Percentiles rank a stretch among this genome's conserved stretches.
phyloP scores from a whole-genome alignment of 2,797 vertebrate species.

The Urocyon cinereoargenteus region DNA sequence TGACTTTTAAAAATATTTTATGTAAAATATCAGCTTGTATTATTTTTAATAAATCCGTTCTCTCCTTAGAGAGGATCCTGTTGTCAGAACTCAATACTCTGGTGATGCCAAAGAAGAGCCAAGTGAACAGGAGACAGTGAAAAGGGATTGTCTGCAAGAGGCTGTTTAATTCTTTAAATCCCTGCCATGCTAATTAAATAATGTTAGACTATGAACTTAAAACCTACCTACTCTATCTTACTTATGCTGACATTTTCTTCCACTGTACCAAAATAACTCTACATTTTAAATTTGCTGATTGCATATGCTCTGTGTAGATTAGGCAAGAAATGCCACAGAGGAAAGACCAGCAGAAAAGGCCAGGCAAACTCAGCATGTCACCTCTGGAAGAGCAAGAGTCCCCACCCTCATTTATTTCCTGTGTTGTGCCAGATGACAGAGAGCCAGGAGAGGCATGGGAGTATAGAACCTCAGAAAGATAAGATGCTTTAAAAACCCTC shows the following conservation, averaged over 20 bases:
- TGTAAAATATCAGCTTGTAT: not conserved
- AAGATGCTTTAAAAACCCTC: not conserved
- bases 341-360: constrained; percentile 54
- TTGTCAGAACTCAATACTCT: not conserved
- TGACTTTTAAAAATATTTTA: not conserved
- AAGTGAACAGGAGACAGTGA: not conserved
- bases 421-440: not conserved
- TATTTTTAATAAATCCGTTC: constrained; percentile 20
- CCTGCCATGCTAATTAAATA: constrained; percentile 64
- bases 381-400: constrained; percentile 1
- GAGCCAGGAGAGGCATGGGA: not conserved
- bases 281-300: constrained; percentile 59
- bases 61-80: constrained; percentile 46
- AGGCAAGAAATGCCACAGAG: constrained; percentile 33
- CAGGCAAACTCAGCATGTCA: not conserved
- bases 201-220: constrained; percentile 64
- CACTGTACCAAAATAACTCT: constrained; percentile 62
- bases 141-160: not conserved
- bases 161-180: constrained; percentile 60
- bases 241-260: constrained; percentile 59
- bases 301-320: constrained; percentile 45
- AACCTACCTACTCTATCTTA: constrained; percentile 53
- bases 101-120: not conserved
- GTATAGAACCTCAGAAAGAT: not conserved
- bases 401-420: constrained; percentile 13